Conservation (phyloP, 37 sponge, comb jelly and placozoan species). For the Corticium candelabrum region DNA sequence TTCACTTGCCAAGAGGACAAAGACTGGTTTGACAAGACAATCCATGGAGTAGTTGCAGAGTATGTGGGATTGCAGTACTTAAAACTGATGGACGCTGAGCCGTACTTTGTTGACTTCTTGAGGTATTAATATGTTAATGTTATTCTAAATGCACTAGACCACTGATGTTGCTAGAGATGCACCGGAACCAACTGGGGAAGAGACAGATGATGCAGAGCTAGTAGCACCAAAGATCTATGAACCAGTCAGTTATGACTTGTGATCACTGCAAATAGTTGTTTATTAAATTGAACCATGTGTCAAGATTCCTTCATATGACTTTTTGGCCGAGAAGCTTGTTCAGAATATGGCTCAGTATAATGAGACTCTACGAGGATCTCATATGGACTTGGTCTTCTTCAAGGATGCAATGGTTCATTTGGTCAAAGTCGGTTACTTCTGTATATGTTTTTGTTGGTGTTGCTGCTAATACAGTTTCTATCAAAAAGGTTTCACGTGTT, state of each 20-base stretch:
- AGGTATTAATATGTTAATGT: too few relatives aligned
- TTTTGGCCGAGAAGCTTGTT: slow-evolving; percentile 55
- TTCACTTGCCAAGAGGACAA: slow-evolving; percentile 89
- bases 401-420: slow-evolving; percentile 97
- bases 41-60: slow-evolving; percentile 42
- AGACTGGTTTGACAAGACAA: slow-evolving; percentile 72
- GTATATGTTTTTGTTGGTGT: neutral
- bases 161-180: too few relatives aligned
- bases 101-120: slow-evolving; percentile 95
- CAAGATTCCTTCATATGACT: slow-evolving; percentile 39
- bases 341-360: slow-evolving; percentile 77
- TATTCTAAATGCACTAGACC: too few relatives aligned
- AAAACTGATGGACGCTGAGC: slow-evolving; percentile 54
- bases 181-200: slow-evolving; percentile 93
- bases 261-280: too few relatives aligned
- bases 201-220: slow-evolving; percentile 82
- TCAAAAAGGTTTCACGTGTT: slow-evolving; percentile 92
- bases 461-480: too few relatives aligned
- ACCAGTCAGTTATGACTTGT: slow-evolving; percentile 28
- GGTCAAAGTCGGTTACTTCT: slow-evolving; percentile 31
- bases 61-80: slow-evolving; percentile 38
- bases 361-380: slow-evolving; percentile 91
- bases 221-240: slow-evolving; percentile 97
- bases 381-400: slow-evolving; percentile 99
- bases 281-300: neutral